These are phyloP conservation scores for Aphidoletes aphidimyza DNA, from an alignment of 2,888 invertebrate species.

Conservation along the genomic window DNA sequence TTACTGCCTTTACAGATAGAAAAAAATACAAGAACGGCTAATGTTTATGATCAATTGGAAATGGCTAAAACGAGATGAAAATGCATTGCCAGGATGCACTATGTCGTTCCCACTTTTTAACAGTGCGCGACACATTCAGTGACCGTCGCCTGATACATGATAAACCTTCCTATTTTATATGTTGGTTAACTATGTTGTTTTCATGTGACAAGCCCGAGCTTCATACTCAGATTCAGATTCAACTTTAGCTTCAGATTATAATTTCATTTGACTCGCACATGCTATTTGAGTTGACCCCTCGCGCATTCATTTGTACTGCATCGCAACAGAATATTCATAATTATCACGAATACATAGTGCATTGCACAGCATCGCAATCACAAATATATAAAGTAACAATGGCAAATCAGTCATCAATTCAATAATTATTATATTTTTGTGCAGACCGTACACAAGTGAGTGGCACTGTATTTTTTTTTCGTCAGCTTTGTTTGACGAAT, in stretches of 20 bases:
- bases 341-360: neutral
- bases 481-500: neutral
- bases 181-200: no score
- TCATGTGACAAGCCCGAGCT: no score
- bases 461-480: neutral
- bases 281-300: slow-evolving; percentile 13
- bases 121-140: no score
- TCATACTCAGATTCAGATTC: neutral
- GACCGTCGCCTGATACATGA: no score
- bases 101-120: no score
- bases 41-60: slow-evolving; percentile 17
- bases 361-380: neutral
- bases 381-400: neutral
- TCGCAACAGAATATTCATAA: neutral
- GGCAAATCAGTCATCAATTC: slow-evolving; percentile 28
- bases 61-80: no score
- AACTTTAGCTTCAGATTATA: no score
- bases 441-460: neutral
- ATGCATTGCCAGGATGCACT: no score
- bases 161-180: no score
- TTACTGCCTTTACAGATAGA: neutral
- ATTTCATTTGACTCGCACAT: neutral
- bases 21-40: neutral
- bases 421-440: slow-evolving; percentile 21
- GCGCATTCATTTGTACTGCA: neutral